Evolutionary conservation across 2,113 vertebrate genomes (phyloP).

Genomic region (Pagrus major): DNA sequence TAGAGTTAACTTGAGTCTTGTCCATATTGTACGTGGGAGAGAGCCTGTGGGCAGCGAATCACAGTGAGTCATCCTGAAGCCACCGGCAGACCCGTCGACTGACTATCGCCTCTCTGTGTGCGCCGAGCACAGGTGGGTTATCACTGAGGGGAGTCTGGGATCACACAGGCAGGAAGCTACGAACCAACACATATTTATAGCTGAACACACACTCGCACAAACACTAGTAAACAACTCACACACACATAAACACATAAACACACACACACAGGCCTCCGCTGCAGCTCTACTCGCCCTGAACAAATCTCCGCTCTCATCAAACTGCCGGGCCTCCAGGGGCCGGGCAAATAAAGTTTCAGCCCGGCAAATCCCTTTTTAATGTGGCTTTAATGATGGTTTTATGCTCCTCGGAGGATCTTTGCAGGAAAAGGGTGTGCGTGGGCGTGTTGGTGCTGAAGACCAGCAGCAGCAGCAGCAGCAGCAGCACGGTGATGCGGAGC

Average conservation of each 20-base stretch:
- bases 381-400: conserved; percentile 57
- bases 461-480: conserved; percentile 4
- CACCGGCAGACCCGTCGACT: conserved; percentile 47
- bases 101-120: conserved; percentile 45
- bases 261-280: background rate
- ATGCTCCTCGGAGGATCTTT: conserved; percentile 38
- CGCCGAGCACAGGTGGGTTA: conserved; percentile 32
- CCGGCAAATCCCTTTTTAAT: conserved; percentile 59
- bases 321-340: conserved; percentile 31
- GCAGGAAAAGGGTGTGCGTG: conserved; percentile 39
- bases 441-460: conserved; percentile 21
- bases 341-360: conserved; percentile 36
- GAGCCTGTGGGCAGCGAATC: conserved; percentile 60
- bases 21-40: conserved; percentile 62
- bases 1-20: conserved; percentile 46
- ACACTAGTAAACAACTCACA: conserved; percentile 28
- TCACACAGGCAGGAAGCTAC: conserved; percentile 12
- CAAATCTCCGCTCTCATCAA: conserved; percentile 27
- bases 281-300: background rate
- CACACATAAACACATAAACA: no score
- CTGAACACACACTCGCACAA: conserved; percentile 9
- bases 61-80: conserved; percentile 63
- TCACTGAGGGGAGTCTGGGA: conserved; percentile 8
- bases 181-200: conserved; percentile 34
- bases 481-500: background rate